Base-by-base conservation (phyloP, 2,888 invertebrate species). In the Halocaridina rubra region DNA sequence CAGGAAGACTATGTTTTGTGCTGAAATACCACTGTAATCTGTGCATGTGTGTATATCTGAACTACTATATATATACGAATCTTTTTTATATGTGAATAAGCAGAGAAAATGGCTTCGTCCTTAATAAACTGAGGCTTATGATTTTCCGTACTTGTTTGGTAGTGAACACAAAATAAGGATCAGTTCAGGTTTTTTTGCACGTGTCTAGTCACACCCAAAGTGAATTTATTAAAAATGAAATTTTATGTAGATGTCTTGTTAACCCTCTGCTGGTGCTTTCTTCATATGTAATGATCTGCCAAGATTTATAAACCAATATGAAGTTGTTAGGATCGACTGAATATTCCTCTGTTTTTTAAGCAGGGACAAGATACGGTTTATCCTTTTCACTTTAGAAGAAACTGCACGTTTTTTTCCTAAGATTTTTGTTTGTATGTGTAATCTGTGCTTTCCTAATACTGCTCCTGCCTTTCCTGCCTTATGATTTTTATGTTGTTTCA, bases 181-280 rank as follows among this genome's bases (percentile, higher is more conserved):
- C 74, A 71, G 77, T 84, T 84, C 84, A 84, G 84, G 84, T 79
- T 84, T 67, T 72, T 19, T 13, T 84, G 84, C 84, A 84, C 84
- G 67, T 61, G 74, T 84, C 84, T 84, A 84, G 84, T 84, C 84
- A 84, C 84, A 79, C 74, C 84, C 84, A 84, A 84, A 84, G 84
- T 84, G 82, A 82, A 82, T 67, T 78, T 82, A 82, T 61, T 82
- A 61, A 82, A 61, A 69, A 59, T 59, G 77, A 81, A 80, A 80
- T 5, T 64, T 69, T 82, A 77, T 78, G 72, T 82, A 82, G 82
- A 77, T 82, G 82, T 82, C 75, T 81, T 76, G 76, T 75, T 67
- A n/a, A 74, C 67, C 81, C 46, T 82, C 61, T 78, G 57, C 82
- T 30, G 82, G 82, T 82, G 82, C 82, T 76, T 82, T 69, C 72